Base-by-base conservation (phyloP, 2,113 vertebrate genomes). In the Catharus fuscescens region DNA sequence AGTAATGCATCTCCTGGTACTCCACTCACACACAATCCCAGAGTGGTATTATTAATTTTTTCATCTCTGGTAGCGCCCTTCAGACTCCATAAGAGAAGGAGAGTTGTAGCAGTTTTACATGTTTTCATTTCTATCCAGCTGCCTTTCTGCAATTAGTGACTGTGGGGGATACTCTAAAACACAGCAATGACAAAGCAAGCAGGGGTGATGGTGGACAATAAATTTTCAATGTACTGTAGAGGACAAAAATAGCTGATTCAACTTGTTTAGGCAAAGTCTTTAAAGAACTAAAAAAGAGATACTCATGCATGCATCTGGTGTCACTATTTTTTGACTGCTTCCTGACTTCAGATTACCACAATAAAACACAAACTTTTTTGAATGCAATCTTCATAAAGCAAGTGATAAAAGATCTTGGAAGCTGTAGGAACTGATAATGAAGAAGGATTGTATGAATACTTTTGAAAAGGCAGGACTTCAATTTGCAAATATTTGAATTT, bases 121-220 rank as follows among this genome's bases (percentile, higher is more conserved):
- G 28, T 69, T 93, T 76, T 86, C 34, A 53, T 85, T 85, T 95
- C 74, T 82, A 53, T 77, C 82, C 76, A 93, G 79, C 54, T 95
- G 92, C 71, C 54, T 94, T 92, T 90, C 81, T 80, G 71, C 50
- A 82, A 15, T 88, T 73, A 59, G 45, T 54, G 77, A 61, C 48
- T 14, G 20, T 34, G 16, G 61, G 52, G n/a, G 59, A 71, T 67
- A 85, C 25, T 67, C 77, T 44, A 79, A 86, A 93, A 91, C 42
- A 2, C 5, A 6, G 45, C 38, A 82, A 57, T 18, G 29, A 67
- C 65, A 92, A 83, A 92, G 57, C 21, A 79, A 71, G n/a, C 48
- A 0, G 1, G 29, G 31, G 18, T 64, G 19, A 65, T 61, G 26
- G 45, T 53, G 44, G 66, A 31, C 70, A 72, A 36, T 71, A 60